Conservation (phyloP, 2,113 vertebrate genomes). For the Mionectes macconnelli region DNA sequence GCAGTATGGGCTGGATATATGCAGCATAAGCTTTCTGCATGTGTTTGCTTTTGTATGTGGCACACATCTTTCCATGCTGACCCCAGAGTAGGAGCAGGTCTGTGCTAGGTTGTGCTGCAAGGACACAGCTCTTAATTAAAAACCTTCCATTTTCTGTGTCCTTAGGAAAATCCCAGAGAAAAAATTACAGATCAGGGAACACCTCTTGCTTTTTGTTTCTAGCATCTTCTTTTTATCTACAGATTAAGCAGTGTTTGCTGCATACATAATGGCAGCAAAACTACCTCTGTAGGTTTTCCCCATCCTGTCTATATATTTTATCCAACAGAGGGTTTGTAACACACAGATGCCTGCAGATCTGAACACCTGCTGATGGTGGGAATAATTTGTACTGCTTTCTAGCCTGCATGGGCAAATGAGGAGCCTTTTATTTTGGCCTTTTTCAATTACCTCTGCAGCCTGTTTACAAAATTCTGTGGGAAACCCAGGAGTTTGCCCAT, state of each 20-base stretch:
- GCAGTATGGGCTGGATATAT: not conserved
- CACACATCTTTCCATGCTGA: accelerated
- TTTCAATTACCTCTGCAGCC: not conserved
- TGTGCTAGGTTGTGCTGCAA: not conserved
- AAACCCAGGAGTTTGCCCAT: not conserved
- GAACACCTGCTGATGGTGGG: not conserved
- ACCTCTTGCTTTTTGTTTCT: not conserved
- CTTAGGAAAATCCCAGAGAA: not conserved
- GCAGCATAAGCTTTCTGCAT: not conserved
- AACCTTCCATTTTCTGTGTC: not conserved
- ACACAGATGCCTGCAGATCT: not conserved
- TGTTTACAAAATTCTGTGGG: not conserved
- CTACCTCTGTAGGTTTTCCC: not conserved
- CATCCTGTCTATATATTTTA: not conserved
- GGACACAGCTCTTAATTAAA: not conserved
- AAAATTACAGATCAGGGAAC: not conserved
- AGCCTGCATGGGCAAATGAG: not conserved
- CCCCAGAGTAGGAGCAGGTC: not conserved
- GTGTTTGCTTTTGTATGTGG: not conserved
- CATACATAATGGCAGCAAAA: not conserved
- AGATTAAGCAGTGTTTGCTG: not conserved
- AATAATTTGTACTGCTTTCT: not conserved
- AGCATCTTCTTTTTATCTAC: not conserved
- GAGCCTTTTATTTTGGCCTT: not conserved
- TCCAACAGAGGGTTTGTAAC: not conserved